phyloP scores from a whole-genome alignment of 2,113 vertebrate genomes.

The Ammodytes marinus region DNA sequence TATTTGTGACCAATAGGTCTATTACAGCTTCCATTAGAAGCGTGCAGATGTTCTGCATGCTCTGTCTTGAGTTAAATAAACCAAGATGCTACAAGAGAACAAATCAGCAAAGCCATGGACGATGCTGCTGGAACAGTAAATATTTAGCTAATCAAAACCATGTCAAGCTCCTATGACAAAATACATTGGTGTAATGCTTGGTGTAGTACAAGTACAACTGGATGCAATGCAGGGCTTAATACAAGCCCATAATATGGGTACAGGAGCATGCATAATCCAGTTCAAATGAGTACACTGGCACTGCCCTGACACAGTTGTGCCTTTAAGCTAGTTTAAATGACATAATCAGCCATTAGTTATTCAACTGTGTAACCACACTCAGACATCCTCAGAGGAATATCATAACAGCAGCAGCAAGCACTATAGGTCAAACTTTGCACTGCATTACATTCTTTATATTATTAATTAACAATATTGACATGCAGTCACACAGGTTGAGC shows the following conservation, averaged over 20 bases:
- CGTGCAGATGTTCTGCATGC: background rate
- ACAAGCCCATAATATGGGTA: background rate
- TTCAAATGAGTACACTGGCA: constrained; percentile 4
- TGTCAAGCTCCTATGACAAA: background rate
- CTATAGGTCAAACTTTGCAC: fast-evolving
- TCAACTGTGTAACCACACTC: background rate
- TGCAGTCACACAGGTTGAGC: background rate
- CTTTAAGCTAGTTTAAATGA: background rate
- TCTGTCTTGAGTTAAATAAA: background rate
- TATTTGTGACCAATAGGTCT: background rate
- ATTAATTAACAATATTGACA: background rate
- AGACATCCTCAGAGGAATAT: background rate
- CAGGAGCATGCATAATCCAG: background rate
- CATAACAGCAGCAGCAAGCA: background rate
- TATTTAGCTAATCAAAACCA: background rate
- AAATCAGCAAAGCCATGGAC: background rate
- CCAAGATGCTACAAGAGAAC: background rate
- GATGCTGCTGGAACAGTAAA: background rate
- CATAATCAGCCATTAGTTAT: background rate
- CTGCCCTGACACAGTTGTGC: background rate
- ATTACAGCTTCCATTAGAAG: background rate
- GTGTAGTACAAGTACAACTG: background rate
- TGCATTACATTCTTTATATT: background rate
- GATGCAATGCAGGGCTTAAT: constrained; percentile 3
- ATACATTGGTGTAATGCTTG: background rate